Evolutionary conservation across 1,140 invertebrate species (phyloP).

Genomic region (Lepidurus arcticus): DNA sequence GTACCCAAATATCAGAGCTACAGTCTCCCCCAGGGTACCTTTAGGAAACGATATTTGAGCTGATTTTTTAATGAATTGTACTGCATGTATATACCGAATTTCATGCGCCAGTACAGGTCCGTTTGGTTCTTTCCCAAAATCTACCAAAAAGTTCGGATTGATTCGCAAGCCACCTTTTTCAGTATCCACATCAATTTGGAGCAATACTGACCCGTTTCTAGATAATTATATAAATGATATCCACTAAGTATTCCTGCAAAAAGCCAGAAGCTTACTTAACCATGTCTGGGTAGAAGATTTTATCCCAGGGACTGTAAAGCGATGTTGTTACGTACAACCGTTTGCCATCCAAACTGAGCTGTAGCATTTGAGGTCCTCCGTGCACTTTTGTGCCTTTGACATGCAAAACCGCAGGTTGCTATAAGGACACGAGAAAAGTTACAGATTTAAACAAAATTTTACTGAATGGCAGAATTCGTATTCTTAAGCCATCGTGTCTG

Average conservation of each 20-base stretch:
- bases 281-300: conserved; percentile 85
- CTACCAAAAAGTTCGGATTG: conserved; percentile 80
- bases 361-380: conserved; percentile 92
- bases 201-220: conserved; percentile 71
- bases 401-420: conserved; percentile 60
- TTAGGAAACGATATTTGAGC: conserved; percentile 42
- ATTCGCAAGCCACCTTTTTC: conserved; percentile 78
- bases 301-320: conserved; percentile 87
- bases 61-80: conserved; percentile 28
- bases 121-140: conserved; percentile 82
- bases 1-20: conserved; percentile 91
- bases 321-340: conserved; percentile 88
- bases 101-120: conserved; percentile 90
- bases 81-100: conserved; percentile 60
- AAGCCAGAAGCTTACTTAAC: conserved; percentile 50
- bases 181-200: conserved; percentile 77
- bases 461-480: no score
- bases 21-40: conserved; percentile 91
- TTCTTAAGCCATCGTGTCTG: no score
- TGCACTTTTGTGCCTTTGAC: conserved; percentile 72
- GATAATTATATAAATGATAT: no score
- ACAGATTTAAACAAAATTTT: conserved; percentile 31
- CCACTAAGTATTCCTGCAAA: not conserved
- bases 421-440: conserved; percentile 44
- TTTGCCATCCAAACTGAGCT: conserved; percentile 89